Conservation (phyloP, 2,113 vertebrate species). For the Bos indicus region DNA sequence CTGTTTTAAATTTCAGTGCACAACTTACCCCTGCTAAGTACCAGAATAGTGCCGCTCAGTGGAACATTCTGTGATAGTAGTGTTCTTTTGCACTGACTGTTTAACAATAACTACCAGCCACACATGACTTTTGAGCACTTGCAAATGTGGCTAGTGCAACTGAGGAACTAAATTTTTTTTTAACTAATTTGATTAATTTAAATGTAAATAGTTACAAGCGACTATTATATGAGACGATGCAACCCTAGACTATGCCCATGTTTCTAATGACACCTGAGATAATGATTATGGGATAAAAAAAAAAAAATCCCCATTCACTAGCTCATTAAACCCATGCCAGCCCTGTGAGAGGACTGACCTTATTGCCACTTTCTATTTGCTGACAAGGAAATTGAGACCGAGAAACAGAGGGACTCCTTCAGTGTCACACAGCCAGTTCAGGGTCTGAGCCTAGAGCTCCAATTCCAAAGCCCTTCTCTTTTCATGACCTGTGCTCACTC, state of each 20-base stretch:
- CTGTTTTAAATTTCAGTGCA: not conserved
- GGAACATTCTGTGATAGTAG: not conserved
- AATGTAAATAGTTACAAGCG: not conserved
- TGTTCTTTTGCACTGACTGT: not conserved
- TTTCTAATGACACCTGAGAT: constrained; percentile 22
- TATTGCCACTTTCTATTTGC: not conserved
- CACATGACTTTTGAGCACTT: not conserved
- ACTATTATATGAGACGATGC: not conserved
- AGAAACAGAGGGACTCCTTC: not conserved
- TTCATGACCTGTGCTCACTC: not conserved
- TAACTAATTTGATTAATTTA: constrained; percentile 5
- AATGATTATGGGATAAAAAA: not conserved
- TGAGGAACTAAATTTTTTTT: not conserved
- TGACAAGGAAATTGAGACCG: not conserved
- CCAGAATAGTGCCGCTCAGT: not conserved
- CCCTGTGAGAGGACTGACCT: not conserved
- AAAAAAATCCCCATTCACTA: not conserved
- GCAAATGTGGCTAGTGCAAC: not conserved
- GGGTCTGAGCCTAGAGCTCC: not conserved
- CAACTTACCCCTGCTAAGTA: not conserved
- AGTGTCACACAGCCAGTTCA: not conserved
- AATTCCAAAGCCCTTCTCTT: not conserved
- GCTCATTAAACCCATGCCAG: not conserved
- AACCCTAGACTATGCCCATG: not conserved
- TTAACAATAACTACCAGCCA: not conserved